Evolutionary conservation across 2,888 invertebrate genomes (phyloP), one percentile per base, ranked within the genome.

Genomic region (Dione vanillae): DNA sequence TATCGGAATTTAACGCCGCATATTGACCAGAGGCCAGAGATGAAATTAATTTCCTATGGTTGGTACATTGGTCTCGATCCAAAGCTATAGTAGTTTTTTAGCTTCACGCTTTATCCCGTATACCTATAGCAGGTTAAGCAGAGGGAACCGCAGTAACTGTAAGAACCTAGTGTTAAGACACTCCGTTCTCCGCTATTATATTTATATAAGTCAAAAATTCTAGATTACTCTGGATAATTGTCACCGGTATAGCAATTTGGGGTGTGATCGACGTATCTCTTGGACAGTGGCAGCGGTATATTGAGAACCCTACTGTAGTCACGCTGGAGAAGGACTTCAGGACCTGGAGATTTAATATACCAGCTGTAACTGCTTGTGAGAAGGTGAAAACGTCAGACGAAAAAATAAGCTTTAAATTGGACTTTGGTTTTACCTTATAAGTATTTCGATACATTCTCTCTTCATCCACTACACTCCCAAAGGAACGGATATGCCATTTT

Each of bases 291-390:
- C 90, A 89, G 75, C 83, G 95, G 2, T 95, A 93, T 84, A 89
- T 87, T 56, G 94, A 94, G 56, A 95, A 92, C 78, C 95, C 95
- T 0, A 95, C 95, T 0, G 95, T 95, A 7, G 94, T 95, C 10
- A 94, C 95, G 0, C 81, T 95, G 73, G 94, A 95, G 78, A 95
- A 95, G 75, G 94, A 95, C 85, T 95, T 92, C 82, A 82, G 95
- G 56, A 93, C 94, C 49, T 95, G 95, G 95, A 84, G 89, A 64
- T 94, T 94, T 81, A 91, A 91, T 14, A 88, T 95, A 75, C 95
- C 95, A 0, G 94, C 94, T 0, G 83, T 94, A 5, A 95, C 95
- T 0, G 91, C 91, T 49, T 95, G 95, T 78, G 88, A 91, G 70
- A 76, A 83, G 75, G 88, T 62, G 27, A 27, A 27, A 27, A 5